Conservation (phyloP, 2,113 vertebrate species). For the Lophochroa leadbeateri region DNA sequence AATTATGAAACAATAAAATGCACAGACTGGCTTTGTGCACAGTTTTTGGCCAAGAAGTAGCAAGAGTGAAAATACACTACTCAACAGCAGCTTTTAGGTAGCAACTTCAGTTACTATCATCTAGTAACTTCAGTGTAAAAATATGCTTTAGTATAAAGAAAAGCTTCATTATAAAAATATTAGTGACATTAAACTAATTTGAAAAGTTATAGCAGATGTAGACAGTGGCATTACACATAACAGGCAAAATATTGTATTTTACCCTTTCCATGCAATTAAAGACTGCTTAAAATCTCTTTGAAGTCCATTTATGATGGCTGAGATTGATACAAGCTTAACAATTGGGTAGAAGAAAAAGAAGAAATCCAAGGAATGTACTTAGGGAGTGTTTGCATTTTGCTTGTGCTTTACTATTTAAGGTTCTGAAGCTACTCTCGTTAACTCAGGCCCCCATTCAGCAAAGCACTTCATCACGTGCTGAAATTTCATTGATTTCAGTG, state of each 20-base stretch:
- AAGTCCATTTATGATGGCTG: constrained; percentile 13
- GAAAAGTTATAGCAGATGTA: neutral
- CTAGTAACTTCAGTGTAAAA: neutral
- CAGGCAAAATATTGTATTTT: neutral
- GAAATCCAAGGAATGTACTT: neutral
- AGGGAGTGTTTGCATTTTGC: neutral
- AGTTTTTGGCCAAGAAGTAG: neutral
- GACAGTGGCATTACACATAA: neutral
- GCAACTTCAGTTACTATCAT: neutral
- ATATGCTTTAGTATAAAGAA: neutral
- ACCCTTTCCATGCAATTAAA: neutral
- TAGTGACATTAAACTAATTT: neutral
- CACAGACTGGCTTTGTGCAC: neutral
- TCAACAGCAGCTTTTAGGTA: neutral
- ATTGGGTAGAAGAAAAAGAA: neutral
- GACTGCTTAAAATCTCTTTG: neutral
- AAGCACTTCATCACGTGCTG: neutral
- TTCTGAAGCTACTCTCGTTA: neutral
- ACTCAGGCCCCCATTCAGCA: neutral
- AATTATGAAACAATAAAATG: neutral
- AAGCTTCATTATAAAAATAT: neutral
- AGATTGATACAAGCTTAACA: neutral
- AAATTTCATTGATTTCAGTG: constrained; percentile 21
- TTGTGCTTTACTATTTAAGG: neutral
- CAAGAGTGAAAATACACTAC: neutral